Base-by-base conservation (phyloP, 2,888 invertebrate species). In the Ormyrus nitidulus region DNA sequence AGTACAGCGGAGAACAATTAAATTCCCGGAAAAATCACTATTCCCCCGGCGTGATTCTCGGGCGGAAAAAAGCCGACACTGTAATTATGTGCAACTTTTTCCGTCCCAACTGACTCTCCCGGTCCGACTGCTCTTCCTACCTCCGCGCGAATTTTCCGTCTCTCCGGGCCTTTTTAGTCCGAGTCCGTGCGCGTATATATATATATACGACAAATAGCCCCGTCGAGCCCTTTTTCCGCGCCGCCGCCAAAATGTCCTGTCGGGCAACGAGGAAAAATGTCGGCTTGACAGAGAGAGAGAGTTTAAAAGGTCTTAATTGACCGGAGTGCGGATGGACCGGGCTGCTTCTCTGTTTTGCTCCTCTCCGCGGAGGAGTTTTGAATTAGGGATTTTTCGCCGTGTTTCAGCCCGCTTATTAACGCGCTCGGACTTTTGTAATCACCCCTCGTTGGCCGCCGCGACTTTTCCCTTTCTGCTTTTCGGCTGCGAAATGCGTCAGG, bases 231-330 rank as follows among this genome's bases (percentile, higher is more conserved):
- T 68, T 68, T 68, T 54, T 68, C 68, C 49, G 6, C 54, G 44
- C 34, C 34, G 34, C 34, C 34, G 34, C 34, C 34, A 34, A 34
- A 34, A 34, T 34, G 46, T 11, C 5, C 6, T 49, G 48, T 49
- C 66, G 13, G n/a, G 49, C 11, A 59, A 75, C 51, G 70, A 66
- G 66, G 66, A 72, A 73, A 78, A 58, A 71, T 59, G 61, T 13
- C 46, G 10, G 46, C 34, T 34, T 34, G 34, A 34, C 34, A 34
- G 34, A 34, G 34, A 2, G 34, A 34, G 34, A 34, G 64, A 34
- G 62, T 44, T 58, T 72, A 78, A 78, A 72, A 78, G 78, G 66
- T 66, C 78, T 72, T 78, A 78, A 78, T 78, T 78, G 66, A 72
- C 77, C 70, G 44, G 64, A 64, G 64, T 44, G 64, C 19, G 19